phyloP scores from a whole-genome alignment of 2,113 vertebrate genomes.

The Tichodroma muraria region DNA sequence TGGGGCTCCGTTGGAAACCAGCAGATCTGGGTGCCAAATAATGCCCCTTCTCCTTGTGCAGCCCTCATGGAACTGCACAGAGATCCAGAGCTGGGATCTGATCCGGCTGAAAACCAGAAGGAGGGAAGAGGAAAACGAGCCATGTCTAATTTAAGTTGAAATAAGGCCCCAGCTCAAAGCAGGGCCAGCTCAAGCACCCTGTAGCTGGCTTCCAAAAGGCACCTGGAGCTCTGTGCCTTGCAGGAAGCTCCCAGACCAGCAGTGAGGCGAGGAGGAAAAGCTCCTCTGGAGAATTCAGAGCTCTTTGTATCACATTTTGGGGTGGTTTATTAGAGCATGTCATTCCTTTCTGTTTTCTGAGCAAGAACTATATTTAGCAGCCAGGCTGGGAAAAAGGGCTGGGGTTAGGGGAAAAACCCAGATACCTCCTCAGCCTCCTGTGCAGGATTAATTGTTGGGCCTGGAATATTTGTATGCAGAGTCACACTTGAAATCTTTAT shows the following conservation, averaged over 20 bases:
- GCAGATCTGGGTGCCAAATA: background rate
- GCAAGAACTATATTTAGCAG: background rate
- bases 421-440: background rate
- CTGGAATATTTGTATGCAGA: slow-evolving; percentile 16
- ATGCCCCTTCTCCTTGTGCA: background rate
- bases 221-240: background rate
- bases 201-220: background rate
- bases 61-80: background rate
- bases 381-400: background rate
- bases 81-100: background rate
- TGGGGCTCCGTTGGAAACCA: background rate
- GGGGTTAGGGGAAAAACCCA: background rate
- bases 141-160: background rate
- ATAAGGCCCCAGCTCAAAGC: background rate
- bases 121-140: rapidly evolving
- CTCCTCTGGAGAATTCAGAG: background rate
- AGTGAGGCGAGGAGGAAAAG: background rate
- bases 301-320: background rate
- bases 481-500: slow-evolving; percentile 30
- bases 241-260: background rate
- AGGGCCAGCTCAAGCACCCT: background rate
- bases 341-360: background rate
- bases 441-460: background rate
- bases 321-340: background rate
- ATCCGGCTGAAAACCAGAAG: background rate